phyloP scores from a whole-genome alignment of 2,113 vertebrate genomes.

The Anhinga anhinga region DNA sequence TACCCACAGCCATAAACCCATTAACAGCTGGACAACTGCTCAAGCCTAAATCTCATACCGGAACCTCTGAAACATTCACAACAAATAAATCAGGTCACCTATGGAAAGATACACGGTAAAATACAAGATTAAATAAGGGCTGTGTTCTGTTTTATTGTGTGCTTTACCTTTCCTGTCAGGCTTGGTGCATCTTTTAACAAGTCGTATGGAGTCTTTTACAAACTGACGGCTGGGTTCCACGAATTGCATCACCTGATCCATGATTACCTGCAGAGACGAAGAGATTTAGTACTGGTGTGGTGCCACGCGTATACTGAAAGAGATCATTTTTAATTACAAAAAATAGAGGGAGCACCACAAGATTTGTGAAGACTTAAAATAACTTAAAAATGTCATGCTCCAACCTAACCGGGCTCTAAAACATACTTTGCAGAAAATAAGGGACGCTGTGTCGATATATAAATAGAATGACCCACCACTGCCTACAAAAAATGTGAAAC shows the following conservation, averaged over 20 bases:
- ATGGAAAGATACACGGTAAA: accelerated
- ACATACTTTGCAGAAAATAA: neutral
- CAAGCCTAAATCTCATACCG: neutral
- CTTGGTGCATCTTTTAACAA: slow-evolving; percentile 97
- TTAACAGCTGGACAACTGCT: neutral
- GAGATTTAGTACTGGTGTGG: accelerated
- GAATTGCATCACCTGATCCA: slow-evolving; percentile 99
- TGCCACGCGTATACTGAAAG: accelerated
- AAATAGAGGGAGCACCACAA: neutral
- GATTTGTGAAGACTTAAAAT: neutral
- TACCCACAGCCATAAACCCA: neutral
- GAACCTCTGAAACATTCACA: neutral
- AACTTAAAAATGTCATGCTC: neutral
- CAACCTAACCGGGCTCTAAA: neutral
- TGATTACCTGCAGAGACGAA: slow-evolving; percentile 38
- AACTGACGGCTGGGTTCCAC: slow-evolving; percentile 97
- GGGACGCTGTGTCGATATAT: neutral
- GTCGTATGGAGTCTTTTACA: slow-evolving; percentile 97
- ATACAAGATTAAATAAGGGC: accelerated
- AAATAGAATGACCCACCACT: neutral
- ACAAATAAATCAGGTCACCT: accelerated
- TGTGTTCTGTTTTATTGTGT: neutral
- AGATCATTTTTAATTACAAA: accelerated
- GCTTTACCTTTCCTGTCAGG: slow-evolving; percentile 95
- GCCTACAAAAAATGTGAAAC: accelerated